Percentiles rank a stretch among this genome's conserved stretches.
Evolutionary conservation across 2,888 invertebrate species (phyloP).

Genomic region (Acronicta alni): DNA sequence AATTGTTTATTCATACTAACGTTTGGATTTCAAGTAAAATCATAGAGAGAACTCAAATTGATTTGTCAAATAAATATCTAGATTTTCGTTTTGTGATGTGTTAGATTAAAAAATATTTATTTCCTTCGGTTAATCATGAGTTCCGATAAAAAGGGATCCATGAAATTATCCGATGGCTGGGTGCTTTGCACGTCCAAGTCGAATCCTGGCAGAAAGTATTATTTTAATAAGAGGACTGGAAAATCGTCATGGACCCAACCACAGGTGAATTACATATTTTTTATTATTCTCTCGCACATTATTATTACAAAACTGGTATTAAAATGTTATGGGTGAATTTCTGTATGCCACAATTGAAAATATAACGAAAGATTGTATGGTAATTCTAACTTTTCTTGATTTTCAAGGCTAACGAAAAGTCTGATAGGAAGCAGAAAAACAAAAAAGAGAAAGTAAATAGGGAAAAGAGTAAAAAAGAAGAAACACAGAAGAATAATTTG

Average conservation of each 20-base stretch:
- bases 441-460: slow-evolving; percentile 68
- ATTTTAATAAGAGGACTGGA: slow-evolving; percentile 84
- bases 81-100: slow-evolving; percentile 61
- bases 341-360: not conserved
- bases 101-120: slow-evolving; percentile 58
- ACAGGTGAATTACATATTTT: slow-evolving; percentile 77
- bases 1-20: not conserved
- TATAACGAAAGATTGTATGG: slow-evolving; percentile 1
- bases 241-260: slow-evolving; percentile 85
- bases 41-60: slow-evolving; percentile 63
- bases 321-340: slow-evolving; percentile 9
- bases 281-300: slow-evolving; percentile 14
- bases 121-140: slow-evolving; percentile 71
- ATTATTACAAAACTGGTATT: slow-evolving; percentile 28
- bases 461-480: slow-evolving; percentile 69
- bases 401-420: slow-evolving; percentile 73
- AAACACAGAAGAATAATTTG: slow-evolving; percentile 65
- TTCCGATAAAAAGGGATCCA: slow-evolving; percentile 71
- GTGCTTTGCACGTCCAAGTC: slow-evolving; percentile 82
- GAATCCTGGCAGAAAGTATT: slow-evolving; percentile 82
- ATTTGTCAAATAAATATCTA: slow-evolving; percentile 65
- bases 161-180: slow-evolving; percentile 86
- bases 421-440: slow-evolving; percentile 61
- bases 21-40: slow-evolving; percentile 40
- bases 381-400: slow-evolving; percentile 22